Evolutionary conservation across 2,888 invertebrate species (phyloP).

Genomic region (Papilio gigon): DNA sequence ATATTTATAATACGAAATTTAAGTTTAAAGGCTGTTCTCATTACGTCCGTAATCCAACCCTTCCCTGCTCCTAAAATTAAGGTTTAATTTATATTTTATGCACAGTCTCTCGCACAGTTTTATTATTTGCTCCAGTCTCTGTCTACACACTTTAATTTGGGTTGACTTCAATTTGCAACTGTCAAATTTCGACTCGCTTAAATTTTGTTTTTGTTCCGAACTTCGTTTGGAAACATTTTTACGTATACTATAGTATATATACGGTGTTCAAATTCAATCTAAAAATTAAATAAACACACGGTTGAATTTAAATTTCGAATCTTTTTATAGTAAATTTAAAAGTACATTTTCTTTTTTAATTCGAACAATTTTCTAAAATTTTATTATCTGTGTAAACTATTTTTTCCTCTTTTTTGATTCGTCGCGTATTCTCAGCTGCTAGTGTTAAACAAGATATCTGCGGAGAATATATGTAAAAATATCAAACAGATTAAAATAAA

Average conservation of each 20-base stretch:
- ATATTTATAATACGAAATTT: too few relatives aligned
- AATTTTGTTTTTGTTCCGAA: background rate
- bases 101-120: background rate
- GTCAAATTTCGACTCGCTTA: slow-evolving; percentile 5
- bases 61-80: slow-evolving; percentile 4
- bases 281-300: too few relatives aligned
- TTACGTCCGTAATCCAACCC: background rate
- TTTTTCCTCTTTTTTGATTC: too few relatives aligned
- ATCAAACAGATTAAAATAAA: too few relatives aligned
- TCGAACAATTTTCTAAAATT: too few relatives aligned
- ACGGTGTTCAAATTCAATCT: background rate
- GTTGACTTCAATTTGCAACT: slow-evolving; percentile 14
- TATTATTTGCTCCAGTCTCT: slow-evolving; percentile 7
- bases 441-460: too few relatives aligned
- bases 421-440: too few relatives aligned
- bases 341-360: too few relatives aligned
- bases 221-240: background rate
- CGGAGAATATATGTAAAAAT: too few relatives aligned
- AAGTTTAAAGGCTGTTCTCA: background rate
- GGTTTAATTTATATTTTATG: slow-evolving; percentile 12
- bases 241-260: background rate
- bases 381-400: too few relatives aligned
- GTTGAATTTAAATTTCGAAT: background rate
- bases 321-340: too few relatives aligned
- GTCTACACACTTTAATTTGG: slow-evolving; percentile 11